Evolutionary conservation across 2,797 vertebrate genomes (phyloP).

Genomic region (Micromesistius poutassou): DNA sequence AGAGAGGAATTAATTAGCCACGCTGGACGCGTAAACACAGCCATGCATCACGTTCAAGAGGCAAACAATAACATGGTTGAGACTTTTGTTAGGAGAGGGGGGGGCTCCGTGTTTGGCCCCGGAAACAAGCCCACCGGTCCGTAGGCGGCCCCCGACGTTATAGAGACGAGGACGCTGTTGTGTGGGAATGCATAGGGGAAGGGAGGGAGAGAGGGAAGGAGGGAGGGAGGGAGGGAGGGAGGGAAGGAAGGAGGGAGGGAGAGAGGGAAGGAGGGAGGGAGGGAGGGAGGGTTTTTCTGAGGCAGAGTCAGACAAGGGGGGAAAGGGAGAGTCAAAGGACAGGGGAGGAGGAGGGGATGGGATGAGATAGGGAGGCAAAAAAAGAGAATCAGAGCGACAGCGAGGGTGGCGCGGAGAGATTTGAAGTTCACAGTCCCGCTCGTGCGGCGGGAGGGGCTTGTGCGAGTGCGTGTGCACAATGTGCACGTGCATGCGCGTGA

Average conservation of each 20-base stretch:
- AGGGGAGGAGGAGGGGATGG: constrained; percentile 27
- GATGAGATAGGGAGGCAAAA: constrained; percentile 18
- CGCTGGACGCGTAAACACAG: constrained; percentile 70
- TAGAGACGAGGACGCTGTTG: too few species aligned
- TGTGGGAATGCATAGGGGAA: too few species aligned
- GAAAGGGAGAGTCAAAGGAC: constrained; percentile 4
- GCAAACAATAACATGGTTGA: constrained; percentile 65
- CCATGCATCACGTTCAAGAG: constrained; percentile 75
- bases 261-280: constrained; percentile 7
- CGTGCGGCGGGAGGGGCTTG: constrained; percentile 50
- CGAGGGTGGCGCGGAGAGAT: constrained; percentile 25
- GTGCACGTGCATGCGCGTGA: constrained; percentile 51
- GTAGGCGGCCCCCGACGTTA: too few species aligned
- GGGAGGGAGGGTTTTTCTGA: constrained; percentile 15
- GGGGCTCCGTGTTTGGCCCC: constrained; percentile 24
- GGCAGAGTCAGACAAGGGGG: not conserved
- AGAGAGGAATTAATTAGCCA: constrained; percentile 74
- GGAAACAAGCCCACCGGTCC: too few species aligned
- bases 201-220: not conserved
- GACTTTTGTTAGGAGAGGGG: constrained; percentile 46
- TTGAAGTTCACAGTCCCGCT: constrained; percentile 34
- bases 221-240: constrained; percentile 30
- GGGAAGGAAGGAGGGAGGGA: constrained; percentile 23
- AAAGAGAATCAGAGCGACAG: constrained; percentile 30
- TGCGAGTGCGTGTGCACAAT: constrained; percentile 31